Percentiles rank a stretch among this genome's conserved stretches.
These are phyloP conservation scores for Ancistrus triradiatus DNA, from an alignment of 2,113 vertebrate genomes.

Conservation along the genomic window DNA sequence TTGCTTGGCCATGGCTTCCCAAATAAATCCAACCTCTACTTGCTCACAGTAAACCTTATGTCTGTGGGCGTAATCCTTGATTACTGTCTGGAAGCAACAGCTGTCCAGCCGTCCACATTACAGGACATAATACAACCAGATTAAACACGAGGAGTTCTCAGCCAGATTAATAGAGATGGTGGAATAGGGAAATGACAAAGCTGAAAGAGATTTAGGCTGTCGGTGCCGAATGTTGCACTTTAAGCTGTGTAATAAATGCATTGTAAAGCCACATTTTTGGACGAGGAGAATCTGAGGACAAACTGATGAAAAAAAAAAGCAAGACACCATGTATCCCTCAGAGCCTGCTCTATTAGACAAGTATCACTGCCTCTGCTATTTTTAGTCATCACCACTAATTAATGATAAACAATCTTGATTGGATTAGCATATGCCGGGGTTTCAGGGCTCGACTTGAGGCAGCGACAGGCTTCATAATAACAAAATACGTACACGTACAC, in stretches of 20 bases:
- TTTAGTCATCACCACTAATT: conserved; percentile 43
- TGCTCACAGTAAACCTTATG: conserved; percentile 25
- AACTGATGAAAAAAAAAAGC: too few relatives aligned
- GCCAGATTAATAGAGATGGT: too few relatives aligned
- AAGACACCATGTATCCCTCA: neutral
- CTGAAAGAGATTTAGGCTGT: too few relatives aligned
- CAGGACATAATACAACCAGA: conserved; percentile 25
- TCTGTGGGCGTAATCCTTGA: conserved; percentile 61
- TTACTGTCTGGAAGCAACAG: conserved; percentile 40
- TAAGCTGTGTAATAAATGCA: too few relatives aligned
- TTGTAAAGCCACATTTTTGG: conserved; percentile 1
- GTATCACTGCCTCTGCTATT: conserved; percentile 39
- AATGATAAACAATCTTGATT: conserved; percentile 45
- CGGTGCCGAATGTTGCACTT: too few relatives aligned
- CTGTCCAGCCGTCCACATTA: conserved; percentile 43
- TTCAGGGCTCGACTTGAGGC: conserved; percentile 30
- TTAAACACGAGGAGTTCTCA: too few relatives aligned
- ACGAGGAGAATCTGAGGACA: too few relatives aligned
- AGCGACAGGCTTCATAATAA: conserved; percentile 30
- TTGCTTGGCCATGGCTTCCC: too few relatives aligned
- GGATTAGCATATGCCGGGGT: conserved; percentile 36
- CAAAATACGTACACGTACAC: conserved; percentile 11
- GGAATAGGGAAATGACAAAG: too few relatives aligned
- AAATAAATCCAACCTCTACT: too few relatives aligned
- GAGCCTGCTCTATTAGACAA: conserved; percentile 30